Percentiles rank a stretch among this genome's conserved stretches.
These are phyloP conservation scores for Sminthurides bifidus DNA, from an alignment of 1,140 invertebrate species.

Conservation along the genomic window DNA sequence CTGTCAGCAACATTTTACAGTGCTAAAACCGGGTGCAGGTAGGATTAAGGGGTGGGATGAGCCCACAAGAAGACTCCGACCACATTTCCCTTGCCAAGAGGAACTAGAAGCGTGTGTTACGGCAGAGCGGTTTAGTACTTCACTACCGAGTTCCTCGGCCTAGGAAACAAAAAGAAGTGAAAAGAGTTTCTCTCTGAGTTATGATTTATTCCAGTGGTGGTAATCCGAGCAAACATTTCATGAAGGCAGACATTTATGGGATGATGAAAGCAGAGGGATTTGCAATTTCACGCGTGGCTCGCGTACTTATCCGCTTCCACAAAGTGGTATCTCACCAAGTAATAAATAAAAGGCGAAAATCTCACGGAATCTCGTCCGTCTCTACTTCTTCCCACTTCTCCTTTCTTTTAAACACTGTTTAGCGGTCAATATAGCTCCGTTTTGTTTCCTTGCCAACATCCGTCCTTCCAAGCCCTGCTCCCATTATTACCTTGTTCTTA, in stretches of 20 bases:
- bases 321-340: slow-evolving; percentile 21
- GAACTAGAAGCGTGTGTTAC: no score
- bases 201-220: slow-evolving; percentile 23
- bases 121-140: no score
- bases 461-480: neutral
- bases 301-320: slow-evolving; percentile 17
- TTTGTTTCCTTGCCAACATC: neutral
- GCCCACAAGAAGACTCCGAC: no score
- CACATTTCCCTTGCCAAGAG: no score
- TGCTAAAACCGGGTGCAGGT: no score
- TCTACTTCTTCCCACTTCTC: slow-evolving; percentile 4
- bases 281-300: slow-evolving; percentile 13
- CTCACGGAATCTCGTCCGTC: slow-evolving; percentile 6
- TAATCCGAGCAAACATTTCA: slow-evolving; percentile 28
- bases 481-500: neutral
- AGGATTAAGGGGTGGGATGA: no score
- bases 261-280: slow-evolving; percentile 28
- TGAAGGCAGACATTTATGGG: slow-evolving; percentile 27
- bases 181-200: neutral
- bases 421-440: slow-evolving; percentile 16
- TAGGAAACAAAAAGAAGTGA: no score
- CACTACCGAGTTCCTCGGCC: no score
- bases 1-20: no score
- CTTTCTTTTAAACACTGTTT: no score
- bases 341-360: slow-evolving; percentile 25